Evolutionary conservation across 2,797 vertebrate genomes (phyloP).

Genomic region (Rhyacichthys aspro): DNA sequence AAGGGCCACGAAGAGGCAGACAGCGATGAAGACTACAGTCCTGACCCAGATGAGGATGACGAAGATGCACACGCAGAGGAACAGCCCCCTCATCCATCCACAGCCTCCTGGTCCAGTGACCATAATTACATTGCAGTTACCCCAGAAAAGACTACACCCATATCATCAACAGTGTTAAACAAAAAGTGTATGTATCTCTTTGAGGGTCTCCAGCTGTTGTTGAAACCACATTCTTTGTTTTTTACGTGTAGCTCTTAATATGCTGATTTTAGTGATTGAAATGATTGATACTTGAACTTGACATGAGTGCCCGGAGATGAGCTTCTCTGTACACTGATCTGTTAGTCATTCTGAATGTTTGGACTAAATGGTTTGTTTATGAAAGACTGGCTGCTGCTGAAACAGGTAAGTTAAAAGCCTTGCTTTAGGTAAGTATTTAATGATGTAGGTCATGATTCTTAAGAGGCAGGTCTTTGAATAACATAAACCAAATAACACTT

Average conservation of each 20-base stretch:
- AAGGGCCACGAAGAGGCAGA: conserved; percentile 62
- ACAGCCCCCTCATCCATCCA: conserved; percentile 79
- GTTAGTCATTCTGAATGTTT: conserved; percentile 42
- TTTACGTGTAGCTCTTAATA: conserved; percentile 54
- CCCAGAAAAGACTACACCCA: conserved; percentile 96
- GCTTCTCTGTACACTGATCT: conserved; percentile 38
- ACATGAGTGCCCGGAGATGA: conserved; percentile 28
- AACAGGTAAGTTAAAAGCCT: conserved; percentile 72
- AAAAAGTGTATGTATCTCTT: conserved; percentile 99
- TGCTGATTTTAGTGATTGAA: conserved; percentile 43
- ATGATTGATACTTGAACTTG: conserved; percentile 24
- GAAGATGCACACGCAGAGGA: conserved; percentile 80
- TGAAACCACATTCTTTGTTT: conserved; percentile 54
- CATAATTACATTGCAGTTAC: conserved; percentile 99
- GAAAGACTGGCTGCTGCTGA: conserved; percentile 49
- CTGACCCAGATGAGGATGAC: conserved; percentile 65
- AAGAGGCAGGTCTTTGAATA: background rate
- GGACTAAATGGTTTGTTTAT: conserved; percentile 49
- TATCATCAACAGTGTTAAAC: conserved; percentile 95
- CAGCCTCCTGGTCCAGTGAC: conserved; percentile 98
- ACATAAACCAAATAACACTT: conserved; percentile 1
- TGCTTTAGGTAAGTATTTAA: conserved; percentile 67
- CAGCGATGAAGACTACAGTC: conserved; percentile 71
- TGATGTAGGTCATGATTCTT: conserved; percentile 5
- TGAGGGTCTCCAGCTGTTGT: conserved; percentile 74